A percentile compares a stretch with the other conserved stretches of the same genome.
Conservation (phyloP, 2,797 vertebrate genomes). For the Chromis chromis region DNA sequence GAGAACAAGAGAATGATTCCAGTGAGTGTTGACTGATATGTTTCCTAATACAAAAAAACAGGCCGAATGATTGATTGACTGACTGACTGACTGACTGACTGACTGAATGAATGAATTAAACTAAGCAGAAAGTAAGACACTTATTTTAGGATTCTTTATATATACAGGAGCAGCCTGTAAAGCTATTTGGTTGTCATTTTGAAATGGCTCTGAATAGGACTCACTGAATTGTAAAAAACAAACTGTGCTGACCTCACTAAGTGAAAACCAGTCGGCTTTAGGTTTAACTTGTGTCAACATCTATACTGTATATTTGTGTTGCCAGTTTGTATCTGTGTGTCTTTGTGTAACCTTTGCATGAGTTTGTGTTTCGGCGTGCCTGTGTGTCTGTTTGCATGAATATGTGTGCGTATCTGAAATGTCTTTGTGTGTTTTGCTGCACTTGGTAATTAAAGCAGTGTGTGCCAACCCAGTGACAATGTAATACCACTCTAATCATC, state of each 20-base stretch:
- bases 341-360: background rate
- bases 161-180: background rate
- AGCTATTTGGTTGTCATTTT: background rate
- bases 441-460: constrained; percentile 68
- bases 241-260: too few relatives aligned
- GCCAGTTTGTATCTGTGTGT: too few relatives aligned
- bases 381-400: constrained; percentile 12
- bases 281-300: too few relatives aligned
- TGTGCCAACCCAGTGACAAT: constrained; percentile 70
- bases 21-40: background rate
- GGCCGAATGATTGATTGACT: background rate
- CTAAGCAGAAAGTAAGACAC: too few relatives aligned
- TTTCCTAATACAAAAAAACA: background rate
- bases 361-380: background rate
- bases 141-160: too few relatives aligned
- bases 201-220: background rate
- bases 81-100: too few relatives aligned
- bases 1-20: background rate
- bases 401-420: constrained; percentile 40
- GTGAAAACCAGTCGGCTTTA: too few relatives aligned
- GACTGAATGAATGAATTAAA: background rate
- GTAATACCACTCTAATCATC: constrained; percentile 81
- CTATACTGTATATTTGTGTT: too few relatives aligned
- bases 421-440: constrained; percentile 57
- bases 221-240: too few relatives aligned